Evolutionary conservation across 2,113 vertebrate genomes (phyloP).

Genomic region (Myanophis thanlyinensis): DNA sequence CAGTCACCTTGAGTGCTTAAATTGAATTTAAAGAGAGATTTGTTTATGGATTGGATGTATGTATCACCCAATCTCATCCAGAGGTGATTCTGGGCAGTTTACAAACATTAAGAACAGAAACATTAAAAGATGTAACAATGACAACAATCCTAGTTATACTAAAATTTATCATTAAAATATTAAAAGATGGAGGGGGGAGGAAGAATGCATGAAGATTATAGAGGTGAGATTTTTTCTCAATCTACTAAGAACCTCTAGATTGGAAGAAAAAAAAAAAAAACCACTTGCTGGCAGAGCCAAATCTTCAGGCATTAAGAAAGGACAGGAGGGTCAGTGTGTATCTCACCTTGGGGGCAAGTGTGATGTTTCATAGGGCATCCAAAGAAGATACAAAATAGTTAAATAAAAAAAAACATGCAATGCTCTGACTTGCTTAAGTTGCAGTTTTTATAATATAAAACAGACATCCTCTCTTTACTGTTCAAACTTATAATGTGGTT

Average conservation of each 20-base stretch:
- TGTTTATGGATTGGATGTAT: background rate
- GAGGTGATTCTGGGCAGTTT: background rate
- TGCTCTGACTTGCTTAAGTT: background rate
- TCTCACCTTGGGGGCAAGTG: too few relatives aligned
- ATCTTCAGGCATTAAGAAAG: background rate
- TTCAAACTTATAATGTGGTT: background rate
- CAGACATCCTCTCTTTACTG: background rate
- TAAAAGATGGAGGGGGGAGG: background rate
- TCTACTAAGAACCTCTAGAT: background rate
- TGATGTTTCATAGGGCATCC: background rate
- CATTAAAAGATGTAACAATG: background rate
- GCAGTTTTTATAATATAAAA: background rate
- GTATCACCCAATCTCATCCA: background rate
- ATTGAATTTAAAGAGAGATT: background rate
- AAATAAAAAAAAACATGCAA: background rate
- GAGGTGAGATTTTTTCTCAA: background rate
- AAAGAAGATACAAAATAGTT: background rate
- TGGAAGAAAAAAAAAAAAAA: too few relatives aligned
- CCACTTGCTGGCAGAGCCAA: background rate
- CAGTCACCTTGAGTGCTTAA: background rate
- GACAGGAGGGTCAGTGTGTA: too few relatives aligned
- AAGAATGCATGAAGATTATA: too few relatives aligned
- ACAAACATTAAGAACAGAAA: background rate
- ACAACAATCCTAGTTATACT: background rate
- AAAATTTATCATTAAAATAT: background rate